phyloP scores from a whole-genome alignment of 2,113 vertebrate genomes.

The Corythornis madagascariensis region DNA sequence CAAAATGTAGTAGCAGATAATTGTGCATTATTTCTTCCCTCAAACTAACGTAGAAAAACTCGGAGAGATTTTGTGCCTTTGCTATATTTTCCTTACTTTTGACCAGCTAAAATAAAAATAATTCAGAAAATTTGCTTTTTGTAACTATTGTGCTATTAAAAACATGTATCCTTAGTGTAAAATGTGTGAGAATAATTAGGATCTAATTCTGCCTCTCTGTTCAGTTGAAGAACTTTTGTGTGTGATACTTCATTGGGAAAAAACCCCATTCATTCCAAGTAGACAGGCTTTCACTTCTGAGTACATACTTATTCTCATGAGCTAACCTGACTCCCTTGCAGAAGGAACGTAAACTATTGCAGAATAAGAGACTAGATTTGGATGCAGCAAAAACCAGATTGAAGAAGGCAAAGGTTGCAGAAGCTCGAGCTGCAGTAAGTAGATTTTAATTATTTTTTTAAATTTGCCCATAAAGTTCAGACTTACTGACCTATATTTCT shows the following conservation, averaged over 20 bases:
- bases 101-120: not conserved
- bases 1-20: not conserved
- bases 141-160: not conserved
- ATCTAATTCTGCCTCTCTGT: not conserved
- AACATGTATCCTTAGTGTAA: not conserved
- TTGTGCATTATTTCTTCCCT: not conserved
- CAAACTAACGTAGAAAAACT: not conserved
- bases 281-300: not conserved
- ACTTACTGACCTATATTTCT: not conserved
- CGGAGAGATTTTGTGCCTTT: not conserved
- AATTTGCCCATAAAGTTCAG: not conserved
- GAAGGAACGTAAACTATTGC: constrained; percentile 97
- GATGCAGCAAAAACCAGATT: constrained; percentile 96
- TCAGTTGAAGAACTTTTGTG: not conserved
- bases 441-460: not conserved
- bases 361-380: constrained; percentile 95
- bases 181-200: not conserved
- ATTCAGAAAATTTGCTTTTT: not conserved
- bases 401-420: constrained; percentile 93
- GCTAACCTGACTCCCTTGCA: constrained; percentile 60
- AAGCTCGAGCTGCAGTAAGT: constrained; percentile 91
- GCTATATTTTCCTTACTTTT: not conserved
- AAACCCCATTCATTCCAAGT: not conserved
- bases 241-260: not conserved
- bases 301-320: not conserved